A percentile compares a stretch with the other conserved stretches of the same genome.
Evolutionary conservation across 2,797 vertebrate genomes (phyloP).

Genomic region (Eospalax fontanierii): DNA sequence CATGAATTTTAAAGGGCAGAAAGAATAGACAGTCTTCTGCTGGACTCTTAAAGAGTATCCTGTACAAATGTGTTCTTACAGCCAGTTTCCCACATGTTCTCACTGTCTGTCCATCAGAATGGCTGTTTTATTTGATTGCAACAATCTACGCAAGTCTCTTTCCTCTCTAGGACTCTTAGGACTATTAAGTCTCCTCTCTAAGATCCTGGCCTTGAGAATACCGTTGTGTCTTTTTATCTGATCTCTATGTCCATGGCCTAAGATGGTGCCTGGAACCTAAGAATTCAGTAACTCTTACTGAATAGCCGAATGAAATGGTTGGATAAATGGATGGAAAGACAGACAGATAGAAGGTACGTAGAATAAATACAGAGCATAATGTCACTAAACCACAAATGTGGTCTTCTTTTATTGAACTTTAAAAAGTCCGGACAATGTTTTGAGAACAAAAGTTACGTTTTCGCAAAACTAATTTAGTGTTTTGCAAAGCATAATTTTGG

Average conservation of each 20-base stretch:
- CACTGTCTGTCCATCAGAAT: neutral
- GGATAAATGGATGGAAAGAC: neutral
- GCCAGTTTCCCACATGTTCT: neutral
- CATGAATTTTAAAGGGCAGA: neutral
- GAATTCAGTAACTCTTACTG: neutral
- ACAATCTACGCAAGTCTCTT: neutral
- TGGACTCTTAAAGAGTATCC: neutral
- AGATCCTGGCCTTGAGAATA: neutral
- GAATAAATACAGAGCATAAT: slow-evolving; percentile 62
- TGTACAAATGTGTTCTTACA: neutral
- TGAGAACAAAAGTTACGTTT: slow-evolving; percentile 79
- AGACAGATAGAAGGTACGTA: neutral
- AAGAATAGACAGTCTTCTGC: neutral
- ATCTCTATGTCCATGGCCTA: neutral
- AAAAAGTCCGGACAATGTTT: slow-evolving; percentile 77
- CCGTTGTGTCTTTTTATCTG: slow-evolving; percentile 24
- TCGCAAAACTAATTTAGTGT: slow-evolving; percentile 82
- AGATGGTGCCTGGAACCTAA: neutral
- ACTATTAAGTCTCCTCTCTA: neutral
- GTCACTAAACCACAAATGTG: slow-evolving; percentile 65
- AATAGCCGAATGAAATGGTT: neutral
- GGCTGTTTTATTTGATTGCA: slow-evolving; percentile 26
- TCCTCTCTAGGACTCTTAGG: neutral
- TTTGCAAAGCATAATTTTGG: slow-evolving; percentile 78
- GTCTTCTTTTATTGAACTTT: slow-evolving; percentile 72